These are phyloP conservation scores for Nowickia ferox DNA, from an alignment of 2,888 invertebrate genomes.

Conservation along the genomic window DNA sequence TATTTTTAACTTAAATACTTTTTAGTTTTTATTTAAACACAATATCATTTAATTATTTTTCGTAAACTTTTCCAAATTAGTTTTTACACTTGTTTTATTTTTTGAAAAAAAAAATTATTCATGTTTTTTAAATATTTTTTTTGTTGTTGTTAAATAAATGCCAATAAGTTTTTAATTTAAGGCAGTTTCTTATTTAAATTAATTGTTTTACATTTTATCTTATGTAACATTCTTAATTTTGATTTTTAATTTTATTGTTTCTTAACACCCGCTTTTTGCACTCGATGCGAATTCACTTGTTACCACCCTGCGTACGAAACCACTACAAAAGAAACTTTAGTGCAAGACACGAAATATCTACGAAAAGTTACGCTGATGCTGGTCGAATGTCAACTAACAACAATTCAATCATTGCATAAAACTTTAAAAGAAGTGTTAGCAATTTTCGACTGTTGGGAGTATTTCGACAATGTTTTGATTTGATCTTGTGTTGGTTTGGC, in stretches of 20 bases:
- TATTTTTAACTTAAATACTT: slow-evolving; percentile 25
- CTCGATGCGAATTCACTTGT: slow-evolving; percentile 16
- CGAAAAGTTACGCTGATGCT: slow-evolving; percentile 76
- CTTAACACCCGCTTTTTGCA: slow-evolving; percentile 43
- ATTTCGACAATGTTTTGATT: slow-evolving; percentile 72
- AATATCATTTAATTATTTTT: neutral
- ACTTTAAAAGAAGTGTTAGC: slow-evolving; percentile 82
- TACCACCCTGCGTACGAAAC: slow-evolving; percentile 39
- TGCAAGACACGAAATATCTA: slow-evolving; percentile 26
- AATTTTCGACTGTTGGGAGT: slow-evolving; percentile 74
- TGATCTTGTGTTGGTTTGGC: slow-evolving; percentile 38
- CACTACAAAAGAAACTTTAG: slow-evolving; percentile 23
- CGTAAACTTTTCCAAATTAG: neutral
- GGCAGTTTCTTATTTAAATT: neutral
- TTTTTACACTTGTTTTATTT: neutral
- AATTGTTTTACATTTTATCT: neutral
- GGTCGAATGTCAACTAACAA: slow-evolving; percentile 81
- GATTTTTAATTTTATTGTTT: slow-evolving; percentile 12
- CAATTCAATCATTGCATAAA: slow-evolving; percentile 80
- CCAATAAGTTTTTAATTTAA: neutral
- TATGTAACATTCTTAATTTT: neutral
- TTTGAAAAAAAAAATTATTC: neutral
- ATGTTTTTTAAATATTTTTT: neutral
- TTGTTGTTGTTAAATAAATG: neutral
- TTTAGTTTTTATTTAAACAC: neutral